Evolutionary conservation across 2,113 vertebrate species (phyloP).

Genomic region (Pachycephala philippinensis): DNA sequence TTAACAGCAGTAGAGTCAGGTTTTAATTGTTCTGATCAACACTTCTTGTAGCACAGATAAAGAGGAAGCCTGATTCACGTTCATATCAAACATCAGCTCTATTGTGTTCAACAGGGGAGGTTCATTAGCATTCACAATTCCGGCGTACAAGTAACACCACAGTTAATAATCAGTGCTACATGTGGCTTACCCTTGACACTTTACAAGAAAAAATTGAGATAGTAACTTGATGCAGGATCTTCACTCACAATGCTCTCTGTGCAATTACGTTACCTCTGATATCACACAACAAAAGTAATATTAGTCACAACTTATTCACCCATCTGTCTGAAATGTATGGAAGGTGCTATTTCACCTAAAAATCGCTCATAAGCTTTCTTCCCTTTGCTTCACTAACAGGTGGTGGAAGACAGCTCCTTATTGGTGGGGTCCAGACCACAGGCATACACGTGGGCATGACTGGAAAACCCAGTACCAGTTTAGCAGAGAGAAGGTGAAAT

Average conservation of each 20-base stretch:
- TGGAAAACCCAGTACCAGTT: background rate
- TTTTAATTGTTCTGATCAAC: background rate
- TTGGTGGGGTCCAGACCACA: background rate
- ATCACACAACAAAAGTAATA: background rate
- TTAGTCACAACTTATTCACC: background rate
- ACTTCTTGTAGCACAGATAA: background rate
- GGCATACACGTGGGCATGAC: accelerated
- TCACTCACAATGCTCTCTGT: background rate
- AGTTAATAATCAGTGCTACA: background rate
- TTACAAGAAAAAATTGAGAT: background rate
- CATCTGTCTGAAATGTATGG: background rate
- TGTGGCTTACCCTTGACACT: accelerated
- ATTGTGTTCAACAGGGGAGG: background rate
- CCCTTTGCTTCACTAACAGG: background rate
- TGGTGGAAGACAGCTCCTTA: background rate
- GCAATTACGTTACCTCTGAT: background rate
- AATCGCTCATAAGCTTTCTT: background rate
- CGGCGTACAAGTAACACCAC: background rate
- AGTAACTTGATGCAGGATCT: background rate
- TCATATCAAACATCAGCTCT: background rate
- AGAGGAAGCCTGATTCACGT: background rate
- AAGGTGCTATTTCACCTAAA: background rate
- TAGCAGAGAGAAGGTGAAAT: background rate
- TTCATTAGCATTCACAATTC: background rate
- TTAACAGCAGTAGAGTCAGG: background rate